Evolutionary conservation across 1,140 invertebrate species (phyloP), one percentile per base, ranked within the genome.

Genomic region (Microplitis mediator): DNA sequence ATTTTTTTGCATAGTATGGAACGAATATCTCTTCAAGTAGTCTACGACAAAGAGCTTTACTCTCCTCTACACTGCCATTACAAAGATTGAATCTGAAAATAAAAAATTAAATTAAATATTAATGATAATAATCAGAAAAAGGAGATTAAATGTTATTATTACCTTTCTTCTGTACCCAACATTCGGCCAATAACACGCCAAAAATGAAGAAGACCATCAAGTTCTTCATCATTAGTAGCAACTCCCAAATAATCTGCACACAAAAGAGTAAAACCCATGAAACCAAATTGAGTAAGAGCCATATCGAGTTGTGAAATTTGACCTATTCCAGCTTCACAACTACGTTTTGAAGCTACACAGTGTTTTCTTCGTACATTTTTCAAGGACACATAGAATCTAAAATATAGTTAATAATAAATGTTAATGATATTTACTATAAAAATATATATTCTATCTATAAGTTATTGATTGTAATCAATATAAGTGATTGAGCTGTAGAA

Each of bases 281-380:
- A 97, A 8, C 93, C 94, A 77, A 95, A 95, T 80, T 94, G 94
- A 0, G 96, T 95, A 1, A 96, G 77, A 0, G 91, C 92, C 90
- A 97, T 91, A 75, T 97, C 95, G 72, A 91, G 89, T 83, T 98
- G 96, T 32, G 83, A 78, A 65, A 84, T 82, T 32, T 80, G 76
- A 11, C 80, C 77, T 4, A 89, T 81, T 2, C 91, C 90, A 8
- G 79, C 81, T 8, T 85, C 81, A 6, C 84, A 85, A 2, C 88
- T 87, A 54, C 86, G 82, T 54, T 68, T 77, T 54, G 88, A 91
- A 0, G 90, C 91, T 2, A 87, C 80, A 14, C 91, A 88, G 77
- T 95, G 94, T 13, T 91, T 89, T 50, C 83, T 88, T 36, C 92
- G 87, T 0, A 95, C 93, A 11, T 90, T 87, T 63, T 87, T 84